Evolutionary conservation across 2,113 vertebrate genomes (phyloP).

Genomic region (Neomonachus schauinslandi): DNA sequence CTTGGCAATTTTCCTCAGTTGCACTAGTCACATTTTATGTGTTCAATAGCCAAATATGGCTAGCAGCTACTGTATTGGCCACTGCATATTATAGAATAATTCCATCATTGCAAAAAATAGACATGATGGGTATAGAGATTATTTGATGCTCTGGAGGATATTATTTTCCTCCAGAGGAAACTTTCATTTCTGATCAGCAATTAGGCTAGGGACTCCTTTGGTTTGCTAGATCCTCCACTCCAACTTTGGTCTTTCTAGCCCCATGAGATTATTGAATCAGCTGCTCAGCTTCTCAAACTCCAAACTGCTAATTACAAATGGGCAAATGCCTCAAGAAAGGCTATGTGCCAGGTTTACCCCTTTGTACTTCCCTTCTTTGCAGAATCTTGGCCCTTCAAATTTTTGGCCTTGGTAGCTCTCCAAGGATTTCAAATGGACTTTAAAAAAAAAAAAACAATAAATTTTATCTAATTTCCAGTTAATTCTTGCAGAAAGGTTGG

Average conservation of each 20-base stretch:
- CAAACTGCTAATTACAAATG: background rate
- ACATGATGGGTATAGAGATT: background rate
- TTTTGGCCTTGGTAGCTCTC: conserved; percentile 9
- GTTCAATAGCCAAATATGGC: background rate
- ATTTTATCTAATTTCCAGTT: background rate
- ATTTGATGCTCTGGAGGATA: background rate
- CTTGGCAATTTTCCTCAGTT: background rate
- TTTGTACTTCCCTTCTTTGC: background rate
- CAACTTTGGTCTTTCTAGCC: background rate
- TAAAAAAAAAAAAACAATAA: background rate
- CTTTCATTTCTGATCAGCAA: background rate
- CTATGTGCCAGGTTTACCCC: background rate
- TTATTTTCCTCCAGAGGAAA: background rate
- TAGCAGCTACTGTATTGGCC: background rate
- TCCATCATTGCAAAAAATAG: background rate
- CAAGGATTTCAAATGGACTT: background rate
- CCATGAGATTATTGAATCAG: background rate
- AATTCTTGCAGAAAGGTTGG: background rate
- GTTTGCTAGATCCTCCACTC: background rate
- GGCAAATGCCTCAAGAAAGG: background rate
- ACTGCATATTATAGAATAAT: background rate
- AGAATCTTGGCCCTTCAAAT: background rate
- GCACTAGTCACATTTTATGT: background rate
- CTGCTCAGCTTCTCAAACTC: background rate
- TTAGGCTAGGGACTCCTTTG: background rate